phyloP scores from a whole-genome alignment of 2,113 vertebrate species.

The Gopherus flavomarginatus region DNA sequence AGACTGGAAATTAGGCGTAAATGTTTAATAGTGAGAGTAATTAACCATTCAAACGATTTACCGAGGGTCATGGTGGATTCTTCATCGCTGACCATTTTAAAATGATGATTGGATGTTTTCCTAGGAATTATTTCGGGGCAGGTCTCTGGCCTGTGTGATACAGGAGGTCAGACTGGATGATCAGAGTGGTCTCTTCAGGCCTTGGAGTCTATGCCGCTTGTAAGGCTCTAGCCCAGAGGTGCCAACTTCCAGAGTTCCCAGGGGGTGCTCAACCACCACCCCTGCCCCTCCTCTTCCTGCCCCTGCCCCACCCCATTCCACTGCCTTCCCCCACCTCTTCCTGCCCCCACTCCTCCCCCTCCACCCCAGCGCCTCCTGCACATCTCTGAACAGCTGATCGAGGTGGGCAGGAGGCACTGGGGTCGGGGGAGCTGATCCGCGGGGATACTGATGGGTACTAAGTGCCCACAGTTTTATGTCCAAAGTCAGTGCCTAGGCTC shows the following conservation, averaged over 20 bases:
- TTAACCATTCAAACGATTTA: not conserved
- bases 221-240: not conserved
- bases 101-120: not conserved
- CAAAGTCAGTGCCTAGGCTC: too few relatives aligned
- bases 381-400: too few relatives aligned
- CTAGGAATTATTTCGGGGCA: too few relatives aligned
- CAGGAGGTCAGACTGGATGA: too few relatives aligned
- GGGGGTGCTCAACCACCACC: not conserved
- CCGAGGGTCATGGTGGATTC: not conserved
- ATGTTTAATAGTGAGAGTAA: not conserved
- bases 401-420: rapidly evolving
- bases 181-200: not conserved
- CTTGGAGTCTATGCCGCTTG: not conserved
- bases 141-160: too few relatives aligned
- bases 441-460: not conserved
- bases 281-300: too few relatives aligned
- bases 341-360: too few relatives aligned
- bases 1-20: not conserved
- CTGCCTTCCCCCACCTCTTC: too few relatives aligned
- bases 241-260: too few relatives aligned
- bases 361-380: too few relatives aligned
- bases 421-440: not conserved
- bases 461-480: not conserved
- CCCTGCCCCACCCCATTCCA: too few relatives aligned
- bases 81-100: not conserved